Conservation (phyloP, 2,113 vertebrate genomes). For the Lanius ludovicianus region DNA sequence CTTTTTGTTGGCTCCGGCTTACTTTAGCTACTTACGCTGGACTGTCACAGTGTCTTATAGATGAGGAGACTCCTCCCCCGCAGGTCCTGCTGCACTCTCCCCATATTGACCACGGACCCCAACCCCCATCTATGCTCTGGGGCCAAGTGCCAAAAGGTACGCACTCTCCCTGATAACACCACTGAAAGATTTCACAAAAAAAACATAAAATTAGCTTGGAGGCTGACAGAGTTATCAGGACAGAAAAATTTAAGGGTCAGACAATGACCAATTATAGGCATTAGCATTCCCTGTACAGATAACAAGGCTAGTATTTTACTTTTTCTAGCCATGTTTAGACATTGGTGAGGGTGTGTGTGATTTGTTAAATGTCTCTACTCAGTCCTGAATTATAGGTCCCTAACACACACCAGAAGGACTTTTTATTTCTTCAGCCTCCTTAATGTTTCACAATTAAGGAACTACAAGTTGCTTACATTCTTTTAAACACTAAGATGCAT, state of each 20-base stretch:
- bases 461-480: constrained; percentile 24
- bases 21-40: constrained; percentile 99
- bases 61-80: constrained; percentile 96
- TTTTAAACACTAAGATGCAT: constrained; percentile 48
- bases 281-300: constrained; percentile 64
- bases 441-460: constrained; percentile 48
- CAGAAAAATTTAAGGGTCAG: constrained; percentile 63
- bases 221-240: constrained; percentile 63
- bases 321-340: constrained; percentile 69
- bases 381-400: constrained; percentile 35
- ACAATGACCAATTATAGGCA: constrained; percentile 73
- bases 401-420: constrained; percentile 37
- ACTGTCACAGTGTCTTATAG: constrained; percentile 99
- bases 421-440: constrained; percentile 22
- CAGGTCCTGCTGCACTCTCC: constrained; percentile 98
- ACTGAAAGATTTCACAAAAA: constrained; percentile 82
- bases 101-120: constrained; percentile 95
- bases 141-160: constrained; percentile 95
- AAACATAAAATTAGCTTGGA: constrained; percentile 69
- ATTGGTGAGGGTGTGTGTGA: constrained; percentile 33
- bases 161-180: constrained; percentile 98
- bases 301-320: constrained; percentile 55
- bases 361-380: constrained; percentile 67
- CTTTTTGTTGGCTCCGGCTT: constrained; percentile 91
- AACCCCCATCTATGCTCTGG: constrained; percentile 89